Conservation (phyloP, 2,113 vertebrate genomes). For the Strigops habroptila region DNA sequence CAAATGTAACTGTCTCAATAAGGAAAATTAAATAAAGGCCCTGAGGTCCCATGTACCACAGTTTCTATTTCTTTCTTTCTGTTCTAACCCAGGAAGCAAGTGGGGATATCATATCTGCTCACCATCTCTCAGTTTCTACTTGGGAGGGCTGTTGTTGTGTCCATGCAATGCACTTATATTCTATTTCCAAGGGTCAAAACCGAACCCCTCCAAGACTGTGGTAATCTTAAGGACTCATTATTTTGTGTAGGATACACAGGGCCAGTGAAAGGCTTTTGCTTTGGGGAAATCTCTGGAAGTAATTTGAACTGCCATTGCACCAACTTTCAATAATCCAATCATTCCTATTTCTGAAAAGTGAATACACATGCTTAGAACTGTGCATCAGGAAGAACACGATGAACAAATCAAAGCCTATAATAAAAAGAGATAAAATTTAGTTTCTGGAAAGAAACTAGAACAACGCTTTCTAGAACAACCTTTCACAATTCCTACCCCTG, state of each 20-base stretch:
- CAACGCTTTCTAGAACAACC: neutral
- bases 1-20: constrained; percentile 38
- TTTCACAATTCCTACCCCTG: neutral
- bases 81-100: neutral
- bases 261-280: neutral
- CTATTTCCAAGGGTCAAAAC: neutral
- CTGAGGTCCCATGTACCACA: neutral
- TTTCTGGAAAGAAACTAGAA: neutral
- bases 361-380: neutral
- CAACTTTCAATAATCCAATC: neutral
- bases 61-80: neutral
- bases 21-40: constrained; percentile 44
- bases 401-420: neutral
- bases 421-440: neutral
- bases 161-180: neutral
- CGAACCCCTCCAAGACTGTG: neutral
- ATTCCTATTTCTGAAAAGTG: neutral
- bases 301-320: neutral
- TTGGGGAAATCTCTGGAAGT: neutral
- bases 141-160: rapidly evolving
- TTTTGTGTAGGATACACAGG: neutral
- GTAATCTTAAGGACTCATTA: neutral
- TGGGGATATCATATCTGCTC: neutral
- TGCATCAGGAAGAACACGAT: neutral
- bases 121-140: neutral